Evolutionary conservation across 53 echinoderm and acorn worm genomes (phyloP).

Genomic region (Astropecten irregularis): DNA sequence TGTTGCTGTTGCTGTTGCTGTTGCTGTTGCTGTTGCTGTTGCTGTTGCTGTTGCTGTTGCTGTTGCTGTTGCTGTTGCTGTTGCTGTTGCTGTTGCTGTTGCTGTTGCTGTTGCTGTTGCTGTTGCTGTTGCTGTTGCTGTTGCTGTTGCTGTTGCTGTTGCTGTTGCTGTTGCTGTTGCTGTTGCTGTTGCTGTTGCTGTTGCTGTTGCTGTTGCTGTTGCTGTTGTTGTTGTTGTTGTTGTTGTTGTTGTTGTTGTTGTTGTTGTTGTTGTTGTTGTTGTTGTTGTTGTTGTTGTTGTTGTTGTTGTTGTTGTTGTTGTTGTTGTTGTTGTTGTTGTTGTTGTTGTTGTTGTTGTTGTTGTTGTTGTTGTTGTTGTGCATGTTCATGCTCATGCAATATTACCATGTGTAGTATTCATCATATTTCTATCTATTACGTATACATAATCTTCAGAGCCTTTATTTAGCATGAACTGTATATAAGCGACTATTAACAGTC

Average conservation of each 20-base stretch:
- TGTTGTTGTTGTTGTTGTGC: no score
- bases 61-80: not conserved
- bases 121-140: not conserved
- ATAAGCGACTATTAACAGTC: no score
- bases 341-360: no score
- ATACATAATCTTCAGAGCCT: no score
- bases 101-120: not conserved
- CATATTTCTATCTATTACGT: no score
- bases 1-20: not conserved
- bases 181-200: not conserved
- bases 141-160: not conserved
- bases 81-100: not conserved
- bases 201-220: not conserved
- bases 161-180: not conserved
- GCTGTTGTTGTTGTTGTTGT: not conserved
- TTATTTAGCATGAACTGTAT: no score
- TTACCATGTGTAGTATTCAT: no score
- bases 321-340: no score
- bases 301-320: no score
- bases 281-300: no score
- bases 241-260: not conserved
- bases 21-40: not conserved
- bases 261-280: no score
- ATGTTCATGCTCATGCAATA: no score
- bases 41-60: not conserved